Conservation (phyloP, 2,113 vertebrate species). For the Aphelocoma coerulescens region DNA sequence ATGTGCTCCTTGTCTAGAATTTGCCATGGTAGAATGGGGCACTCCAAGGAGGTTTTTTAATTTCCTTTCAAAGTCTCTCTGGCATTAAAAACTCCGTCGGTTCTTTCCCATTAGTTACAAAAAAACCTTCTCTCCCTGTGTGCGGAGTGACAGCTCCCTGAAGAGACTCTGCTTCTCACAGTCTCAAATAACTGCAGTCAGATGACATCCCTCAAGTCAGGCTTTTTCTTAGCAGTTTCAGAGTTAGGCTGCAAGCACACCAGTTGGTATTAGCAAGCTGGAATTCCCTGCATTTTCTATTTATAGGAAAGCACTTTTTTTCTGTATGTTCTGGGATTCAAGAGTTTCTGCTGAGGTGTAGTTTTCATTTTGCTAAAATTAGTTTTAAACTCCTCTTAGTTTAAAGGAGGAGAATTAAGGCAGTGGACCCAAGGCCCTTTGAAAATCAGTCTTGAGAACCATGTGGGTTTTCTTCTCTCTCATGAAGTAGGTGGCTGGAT, state of each 20-base stretch:
- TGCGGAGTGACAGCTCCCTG: neutral
- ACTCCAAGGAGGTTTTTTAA: neutral
- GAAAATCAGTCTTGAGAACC: neutral
- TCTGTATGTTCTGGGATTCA: neutral
- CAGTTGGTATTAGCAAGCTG: neutral
- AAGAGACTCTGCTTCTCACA: neutral
- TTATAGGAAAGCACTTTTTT: neutral
- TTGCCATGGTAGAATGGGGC: accelerated
- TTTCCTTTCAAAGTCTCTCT: neutral
- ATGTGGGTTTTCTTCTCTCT: neutral
- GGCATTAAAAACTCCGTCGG: neutral
- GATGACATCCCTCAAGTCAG: neutral
- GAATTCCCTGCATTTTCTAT: neutral
- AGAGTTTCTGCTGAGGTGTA: neutral
- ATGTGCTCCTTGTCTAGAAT: neutral
- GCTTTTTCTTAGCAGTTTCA: neutral
- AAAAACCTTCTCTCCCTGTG: accelerated
- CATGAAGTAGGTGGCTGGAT: neutral
- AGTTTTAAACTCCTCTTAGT: neutral
- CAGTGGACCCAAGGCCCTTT: neutral
- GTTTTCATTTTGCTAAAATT: neutral
- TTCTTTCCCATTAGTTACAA: neutral
- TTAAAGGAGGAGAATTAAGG: neutral
- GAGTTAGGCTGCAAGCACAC: neutral
- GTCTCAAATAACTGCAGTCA: neutral